phyloP scores from a whole-genome alignment of 2,888 invertebrate genomes.

The Salticus scenicus region DNA sequence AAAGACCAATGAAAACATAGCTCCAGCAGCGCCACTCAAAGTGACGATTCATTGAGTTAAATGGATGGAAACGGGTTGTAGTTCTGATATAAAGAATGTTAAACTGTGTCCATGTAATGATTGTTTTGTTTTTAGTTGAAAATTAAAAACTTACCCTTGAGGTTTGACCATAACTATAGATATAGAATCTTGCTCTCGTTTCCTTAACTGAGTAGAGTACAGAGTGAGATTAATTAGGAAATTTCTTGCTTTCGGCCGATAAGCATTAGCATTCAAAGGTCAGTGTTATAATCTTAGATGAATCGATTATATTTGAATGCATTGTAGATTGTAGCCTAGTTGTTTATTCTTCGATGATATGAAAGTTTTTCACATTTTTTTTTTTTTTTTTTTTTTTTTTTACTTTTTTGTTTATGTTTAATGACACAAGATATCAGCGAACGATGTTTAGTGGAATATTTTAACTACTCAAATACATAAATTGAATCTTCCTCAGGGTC shows the following conservation, averaged over 20 bases:
- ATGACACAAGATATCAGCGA: too few relatives aligned
- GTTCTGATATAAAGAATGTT: background rate
- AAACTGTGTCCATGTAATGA: background rate
- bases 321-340: too few relatives aligned
- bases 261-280: background rate
- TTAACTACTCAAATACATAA: too few relatives aligned
- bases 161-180: background rate
- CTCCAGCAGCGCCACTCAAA: conserved; percentile 45
- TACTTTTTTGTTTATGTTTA: too few relatives aligned
- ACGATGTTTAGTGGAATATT: too few relatives aligned
- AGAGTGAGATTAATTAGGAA: background rate
- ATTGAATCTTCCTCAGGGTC: too few relatives aligned
- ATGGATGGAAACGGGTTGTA: background rate
- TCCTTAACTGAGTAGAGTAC: background rate
- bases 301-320: background rate
- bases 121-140: background rate
- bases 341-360: too few relatives aligned
- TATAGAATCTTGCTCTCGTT: background rate
- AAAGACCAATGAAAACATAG: conserved; percentile 48
- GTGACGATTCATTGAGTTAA: background rate
- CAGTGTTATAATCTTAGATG: background rate
- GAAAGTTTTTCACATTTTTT: too few relatives aligned
- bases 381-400: too few relatives aligned
- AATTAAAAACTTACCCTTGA: background rate
- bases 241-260: background rate